Evolutionary conservation across 2,888 invertebrate genomes (phyloP), one percentile per base, ranked within the genome.

Genomic region (Hermaeophaga mercurialis): DNA sequence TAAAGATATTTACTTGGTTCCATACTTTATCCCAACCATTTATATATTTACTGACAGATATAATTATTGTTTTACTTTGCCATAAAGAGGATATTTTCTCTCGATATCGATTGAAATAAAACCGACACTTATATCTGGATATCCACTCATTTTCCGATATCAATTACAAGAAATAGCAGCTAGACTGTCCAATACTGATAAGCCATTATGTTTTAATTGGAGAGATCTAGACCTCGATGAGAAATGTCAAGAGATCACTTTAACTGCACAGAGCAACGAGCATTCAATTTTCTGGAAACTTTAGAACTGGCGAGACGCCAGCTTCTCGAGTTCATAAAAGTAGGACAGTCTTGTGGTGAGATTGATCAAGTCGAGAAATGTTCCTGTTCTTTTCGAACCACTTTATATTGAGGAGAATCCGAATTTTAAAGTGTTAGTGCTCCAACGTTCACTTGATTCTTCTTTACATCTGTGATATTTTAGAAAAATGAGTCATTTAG

Each of bases 171-270:
- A 61, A 58, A 61, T 58, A 58, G 44, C 54, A 43, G 9, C 36
- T 53, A 22, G 49, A 54, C 59, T 62, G 62, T 57, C 57, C 55
- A 33, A 54, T 38, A 41, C 62, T 60, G 64, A 64, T 60, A 64
- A 61, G 57, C 56, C 57, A 60, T 64, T 62, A 60, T 59, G 58
- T 60, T 64, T 64, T 64, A 64, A 64, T 60, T 64, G 64, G 54
- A 50, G 46, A 54, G 46, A 49, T 46, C 48, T 17, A 41, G 47
- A 49, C 15, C 36, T 45, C 43, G 31, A 39, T 59, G 58, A 55
- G 58, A 55, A 59, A 59, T 46, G 55, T 55, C 55, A 24, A 55
- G 58, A 59, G 52, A 54, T 58, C 58, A 50, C 50, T 54, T 49
- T 45, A 54, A 54, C 54, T 46, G 45, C 49, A 50, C 31, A 9